Conservation (phyloP, 2,113 vertebrate species). For the Pachyramphus minor region DNA sequence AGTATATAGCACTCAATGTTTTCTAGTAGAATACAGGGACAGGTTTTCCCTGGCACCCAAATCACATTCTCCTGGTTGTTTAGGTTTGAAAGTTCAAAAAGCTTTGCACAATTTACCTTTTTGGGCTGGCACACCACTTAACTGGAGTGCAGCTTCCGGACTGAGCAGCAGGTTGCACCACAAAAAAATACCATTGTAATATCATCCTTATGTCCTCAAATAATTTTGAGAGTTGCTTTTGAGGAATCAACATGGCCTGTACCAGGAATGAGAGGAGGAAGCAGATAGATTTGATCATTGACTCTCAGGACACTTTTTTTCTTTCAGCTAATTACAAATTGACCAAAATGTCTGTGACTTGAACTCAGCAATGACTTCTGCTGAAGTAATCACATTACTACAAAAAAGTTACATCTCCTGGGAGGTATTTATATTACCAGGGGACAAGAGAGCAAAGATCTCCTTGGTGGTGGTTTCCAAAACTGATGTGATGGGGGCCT, state of each 20-base stretch:
- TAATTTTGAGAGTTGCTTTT: not conserved
- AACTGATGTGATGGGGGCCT: not conserved
- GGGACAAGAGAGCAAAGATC: no score
- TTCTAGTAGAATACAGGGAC: not conserved
- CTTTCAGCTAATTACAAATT: not conserved
- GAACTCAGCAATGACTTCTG: not conserved
- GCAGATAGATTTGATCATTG: not conserved
- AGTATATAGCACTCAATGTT: rapidly evolving
- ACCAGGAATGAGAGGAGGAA: not conserved
- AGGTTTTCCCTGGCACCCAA: not conserved
- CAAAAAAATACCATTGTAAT: not conserved
- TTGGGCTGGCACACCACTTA: not conserved
- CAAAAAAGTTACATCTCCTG: not conserved
- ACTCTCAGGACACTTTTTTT: not conserved
- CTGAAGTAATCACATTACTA: not conserved
- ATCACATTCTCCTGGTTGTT: not conserved
- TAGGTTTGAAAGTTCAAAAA: not conserved
- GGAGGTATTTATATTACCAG: not conserved
- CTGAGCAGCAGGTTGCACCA: not conserved
- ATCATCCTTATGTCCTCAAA: not conserved
- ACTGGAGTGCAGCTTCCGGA: not conserved
- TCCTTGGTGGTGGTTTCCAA: not conserved
- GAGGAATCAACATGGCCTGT: not conserved
- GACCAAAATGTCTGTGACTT: not conserved
- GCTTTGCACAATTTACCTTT: not conserved